Evolutionary conservation across 2,888 invertebrate genomes (phyloP), one percentile per base, ranked within the genome.

Genomic region (Chrysomela aeneicollis): DNA sequence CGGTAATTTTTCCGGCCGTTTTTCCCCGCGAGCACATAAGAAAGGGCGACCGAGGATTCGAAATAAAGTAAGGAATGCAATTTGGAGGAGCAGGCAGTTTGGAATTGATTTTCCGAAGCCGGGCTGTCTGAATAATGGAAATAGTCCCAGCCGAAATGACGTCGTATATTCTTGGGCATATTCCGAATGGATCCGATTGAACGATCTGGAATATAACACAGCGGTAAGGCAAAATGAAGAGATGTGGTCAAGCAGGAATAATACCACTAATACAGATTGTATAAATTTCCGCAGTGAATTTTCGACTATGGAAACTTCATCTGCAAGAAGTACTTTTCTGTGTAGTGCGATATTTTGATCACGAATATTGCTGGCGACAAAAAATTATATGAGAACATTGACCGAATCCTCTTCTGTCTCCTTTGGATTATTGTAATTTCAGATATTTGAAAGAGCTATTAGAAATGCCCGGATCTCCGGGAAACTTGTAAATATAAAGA

Each of bases 31-130:
- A 42, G 1, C 42, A 15, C 15, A 42, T 42, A 42, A 42, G 42
- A 42, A 42, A 42, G 3, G 42, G 42, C 42, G 12, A 42, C 42
- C 15, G 15, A 42, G 3, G 42, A 42, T 10, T 42, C 74, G 76
- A 76, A 78, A 79, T 76, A 79, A 79, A 79, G 76, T 76, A 78
- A 76, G 77, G 77, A 79, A 80, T 79, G 79, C 79, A 81, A 80
- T 81, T 79, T 76, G 76, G 76, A 75, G 78, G 76, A 75, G 77
- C 77, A 74, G 77, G 74, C 76, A 72, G 75, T 76, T 75, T 75
- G 74, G 77, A 81, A 81, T 81, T 80, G 80, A 81, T 80, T 80
- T 78, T 76, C 75, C 74, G 77, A 75, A 78, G 75, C 76, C 74
- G 77, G 74, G 73, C 74, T 76, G 72, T 76, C 73, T 69, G 63